Conservation (phyloP, 2,797 vertebrate genomes). For the Chelmon rostratus region DNA sequence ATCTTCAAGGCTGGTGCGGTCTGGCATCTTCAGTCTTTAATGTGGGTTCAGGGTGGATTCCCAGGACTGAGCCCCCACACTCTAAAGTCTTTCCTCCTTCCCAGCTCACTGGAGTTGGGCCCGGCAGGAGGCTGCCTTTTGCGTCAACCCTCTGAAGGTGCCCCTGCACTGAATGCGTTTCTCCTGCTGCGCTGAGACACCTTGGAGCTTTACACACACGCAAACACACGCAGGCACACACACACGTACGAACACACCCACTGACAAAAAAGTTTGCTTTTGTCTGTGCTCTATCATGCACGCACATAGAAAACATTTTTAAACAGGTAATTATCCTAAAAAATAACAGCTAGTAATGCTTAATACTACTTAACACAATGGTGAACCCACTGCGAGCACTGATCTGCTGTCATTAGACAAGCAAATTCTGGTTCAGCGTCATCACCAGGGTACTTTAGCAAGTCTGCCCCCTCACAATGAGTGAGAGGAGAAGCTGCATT, state of each 20-base stretch:
- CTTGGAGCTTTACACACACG: constrained; percentile 49
- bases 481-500: constrained; percentile 11
- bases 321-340: constrained; percentile 17
- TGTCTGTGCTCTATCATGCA: constrained; percentile 7
- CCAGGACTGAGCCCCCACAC: constrained; percentile 68
- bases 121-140: constrained; percentile 75
- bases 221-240: constrained; percentile 17
- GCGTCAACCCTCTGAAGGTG: constrained; percentile 78
- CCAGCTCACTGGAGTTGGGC: constrained; percentile 55
- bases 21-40: constrained; percentile 79
- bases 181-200: constrained; percentile 72
- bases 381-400: constrained; percentile 9
- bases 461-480: constrained; percentile 41
- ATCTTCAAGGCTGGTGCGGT: constrained; percentile 81
- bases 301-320: constrained; percentile 3
- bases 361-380: constrained; percentile 18
- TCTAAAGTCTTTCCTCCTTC: constrained; percentile 70
- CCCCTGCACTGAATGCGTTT: constrained; percentile 71
- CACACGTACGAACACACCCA: constrained; percentile 16
- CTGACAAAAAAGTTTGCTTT: constrained; percentile 43
- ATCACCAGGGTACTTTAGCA: constrained; percentile 44
- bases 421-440: constrained; percentile 58
- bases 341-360: neutral
- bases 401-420: constrained; percentile 8
- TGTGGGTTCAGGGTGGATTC: constrained; percentile 79